A percentile compares a stretch with the other conserved stretches of the same genome.
Evolutionary conservation across 2,888 invertebrate species (phyloP).

Genomic region (Xylota segnis): DNA sequence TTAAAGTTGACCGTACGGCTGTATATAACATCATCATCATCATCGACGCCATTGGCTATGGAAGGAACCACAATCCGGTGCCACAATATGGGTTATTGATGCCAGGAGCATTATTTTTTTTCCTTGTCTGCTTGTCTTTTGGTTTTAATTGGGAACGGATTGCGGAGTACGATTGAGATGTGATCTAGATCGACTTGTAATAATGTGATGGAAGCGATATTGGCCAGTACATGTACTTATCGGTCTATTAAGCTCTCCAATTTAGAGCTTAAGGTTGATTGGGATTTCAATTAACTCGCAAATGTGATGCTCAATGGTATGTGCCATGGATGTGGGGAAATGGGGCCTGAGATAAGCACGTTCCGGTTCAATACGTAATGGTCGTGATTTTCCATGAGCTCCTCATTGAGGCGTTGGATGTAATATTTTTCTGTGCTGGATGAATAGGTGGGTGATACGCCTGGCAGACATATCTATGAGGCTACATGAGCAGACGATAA

Average conservation of each 20-base stretch:
- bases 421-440: no score
- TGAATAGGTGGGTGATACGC: no score
- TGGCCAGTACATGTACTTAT: neutral
- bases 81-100: constrained; percentile 44
- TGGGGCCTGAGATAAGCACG: neutral
- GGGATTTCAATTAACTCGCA: constrained; percentile 48
- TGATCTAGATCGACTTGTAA: constrained; percentile 49
- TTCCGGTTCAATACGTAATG: no score
- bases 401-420: no score
- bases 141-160: constrained; percentile 33
- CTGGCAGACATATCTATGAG: no score
- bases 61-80: constrained; percentile 30
- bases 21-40: constrained; percentile 52
- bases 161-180: constrained; percentile 48
- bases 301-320: constrained; percentile 7
- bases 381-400: no score
- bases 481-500: no score
- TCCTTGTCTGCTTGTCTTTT: neutral
- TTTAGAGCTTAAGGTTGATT: constrained; percentile 35
- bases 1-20: constrained; percentile 34
- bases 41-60: neutral
- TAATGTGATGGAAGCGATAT: constrained; percentile 20
- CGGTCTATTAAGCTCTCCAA: constrained; percentile 13
- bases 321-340: neutral
- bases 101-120: constrained; percentile 38